Evolutionary conservation across 1,140 invertebrate genomes (phyloP).

Genomic region (Drosophila nigromelanica): DNA sequence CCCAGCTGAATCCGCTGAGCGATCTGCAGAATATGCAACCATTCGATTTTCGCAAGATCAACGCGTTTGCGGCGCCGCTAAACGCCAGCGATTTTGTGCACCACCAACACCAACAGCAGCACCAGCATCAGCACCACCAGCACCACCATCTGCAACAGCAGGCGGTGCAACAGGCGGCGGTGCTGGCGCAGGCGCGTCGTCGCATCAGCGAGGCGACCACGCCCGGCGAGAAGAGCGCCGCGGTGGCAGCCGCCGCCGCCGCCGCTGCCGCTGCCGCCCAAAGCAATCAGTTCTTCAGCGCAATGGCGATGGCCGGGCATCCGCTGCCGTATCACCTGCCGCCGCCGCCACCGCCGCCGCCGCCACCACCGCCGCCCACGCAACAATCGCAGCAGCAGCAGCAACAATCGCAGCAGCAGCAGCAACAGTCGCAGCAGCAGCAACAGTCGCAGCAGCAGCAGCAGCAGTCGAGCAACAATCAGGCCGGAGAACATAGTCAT

Average conservation of each 20-base stretch:
- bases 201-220: conserved; percentile 84
- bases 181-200: conserved; percentile 78
- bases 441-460: conserved; percentile 36
- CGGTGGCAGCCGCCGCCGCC: conserved; percentile 78
- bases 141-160: conserved; percentile 61
- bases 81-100: conserved; percentile 80
- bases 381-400: conserved; percentile 78
- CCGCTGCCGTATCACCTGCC: conserved; percentile 87
- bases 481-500: conserved; percentile 36
- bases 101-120: conserved; percentile 43
- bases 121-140: conserved; percentile 46
- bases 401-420: conserved; percentile 85
- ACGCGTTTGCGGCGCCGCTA: conserved; percentile 77
- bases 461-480: conserved; percentile 39
- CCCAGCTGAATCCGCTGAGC: conserved; percentile 90
- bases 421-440: conserved; percentile 65
- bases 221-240: conserved; percentile 65
- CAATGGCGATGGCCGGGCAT: conserved; percentile 86
- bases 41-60: conserved; percentile 94
- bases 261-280: conserved; percentile 82
- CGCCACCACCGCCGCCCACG: conserved; percentile 75
- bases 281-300: conserved; percentile 85
- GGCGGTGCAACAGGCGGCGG: conserved; percentile 53
- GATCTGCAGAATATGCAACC: conserved; percentile 97
- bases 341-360: conserved; percentile 86